Percentiles rank a stretch among this genome's conserved stretches.
phyloP scores from a whole-genome alignment of 2,797 vertebrate species.

The Enteromius trimaculatus region DNA sequence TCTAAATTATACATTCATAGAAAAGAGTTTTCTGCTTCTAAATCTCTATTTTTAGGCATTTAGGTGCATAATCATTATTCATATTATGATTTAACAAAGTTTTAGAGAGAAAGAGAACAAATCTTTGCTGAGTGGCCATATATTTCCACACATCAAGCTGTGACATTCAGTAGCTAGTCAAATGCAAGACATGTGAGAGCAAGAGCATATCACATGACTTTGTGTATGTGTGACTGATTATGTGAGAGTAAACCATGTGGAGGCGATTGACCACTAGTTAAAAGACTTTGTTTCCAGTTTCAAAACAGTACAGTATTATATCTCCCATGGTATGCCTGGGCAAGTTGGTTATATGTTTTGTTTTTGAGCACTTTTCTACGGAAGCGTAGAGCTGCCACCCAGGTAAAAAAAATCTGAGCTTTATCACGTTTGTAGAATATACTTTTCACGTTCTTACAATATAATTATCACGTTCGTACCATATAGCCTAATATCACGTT shows the following conservation, averaged over 20 bases:
- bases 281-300: background rate
- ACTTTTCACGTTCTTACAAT: too few relatives aligned
- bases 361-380: background rate
- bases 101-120: background rate
- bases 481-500: too few relatives aligned
- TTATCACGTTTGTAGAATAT: too few relatives aligned
- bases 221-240: background rate
- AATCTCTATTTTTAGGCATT: background rate
- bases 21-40: background rate
- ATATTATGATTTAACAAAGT: background rate
- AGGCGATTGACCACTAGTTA: background rate
- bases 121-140: background rate
- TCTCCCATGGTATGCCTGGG: background rate
- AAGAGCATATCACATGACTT: slow-evolving; percentile 49
- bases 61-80: background rate
- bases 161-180: slow-evolving; percentile 1
- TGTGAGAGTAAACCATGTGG: background rate
- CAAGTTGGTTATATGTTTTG: background rate
- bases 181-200: slow-evolving; percentile 16
- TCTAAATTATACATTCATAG: background rate
- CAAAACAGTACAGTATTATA: background rate
- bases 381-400: too few relatives aligned
- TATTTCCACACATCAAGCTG: background rate
- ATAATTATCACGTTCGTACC: too few relatives aligned
- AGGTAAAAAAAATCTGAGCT: too few relatives aligned